Evolutionary conservation across 2,113 vertebrate genomes (phyloP), one percentile per base, ranked within the genome.

Genomic region (Aldabrachelys gigantea): DNA sequence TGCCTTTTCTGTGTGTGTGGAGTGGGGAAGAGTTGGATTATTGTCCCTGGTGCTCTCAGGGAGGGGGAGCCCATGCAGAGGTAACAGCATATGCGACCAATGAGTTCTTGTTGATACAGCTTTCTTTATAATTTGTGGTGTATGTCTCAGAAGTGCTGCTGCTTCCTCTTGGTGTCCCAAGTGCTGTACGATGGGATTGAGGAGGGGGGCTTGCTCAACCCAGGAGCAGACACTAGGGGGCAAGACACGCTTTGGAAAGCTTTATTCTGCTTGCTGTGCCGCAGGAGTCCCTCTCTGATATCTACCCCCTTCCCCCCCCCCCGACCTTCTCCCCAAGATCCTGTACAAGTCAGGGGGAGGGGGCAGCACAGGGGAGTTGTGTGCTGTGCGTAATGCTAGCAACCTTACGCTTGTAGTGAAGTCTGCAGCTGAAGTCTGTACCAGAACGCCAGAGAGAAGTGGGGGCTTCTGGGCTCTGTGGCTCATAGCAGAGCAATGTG

Each of bases 141-240:
- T 52, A 2, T 27, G 84, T 4, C 0, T 62, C 11, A 27, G 25
- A 27, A 31, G 1, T 31, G 22, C 78, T 1, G 44, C 27, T 44
- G 21, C 38, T 8, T 38, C 17, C n/a, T 12, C 38, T 76, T 1
- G 12, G 56, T 57, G n/a, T 10, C 80, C 82, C 50, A 44, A 0
- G 0, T 2, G 12, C 1, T 2, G 25, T 5, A 21, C 76, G 1
- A 44, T 0, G 65, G 80, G 62, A 27, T 14, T 1, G 49, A 62
- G 76, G 3, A 0, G 1, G 87, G 52, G 56, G 93, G 9, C 75
- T 11, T 83, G 53, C 92, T 69, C 78, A 78, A 1, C 0, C 56
- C 35, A 52, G 65, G 80, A 62, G n/a, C 1, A 35, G 85, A 9
- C 69, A 38, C 19, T 52, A 90, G 31, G 25, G 13, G 1, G 35